Evolutionary conservation across 2,797 vertebrate species (phyloP), one percentile per base, ranked within the genome.

Genomic region (Crax fasciolata): DNA sequence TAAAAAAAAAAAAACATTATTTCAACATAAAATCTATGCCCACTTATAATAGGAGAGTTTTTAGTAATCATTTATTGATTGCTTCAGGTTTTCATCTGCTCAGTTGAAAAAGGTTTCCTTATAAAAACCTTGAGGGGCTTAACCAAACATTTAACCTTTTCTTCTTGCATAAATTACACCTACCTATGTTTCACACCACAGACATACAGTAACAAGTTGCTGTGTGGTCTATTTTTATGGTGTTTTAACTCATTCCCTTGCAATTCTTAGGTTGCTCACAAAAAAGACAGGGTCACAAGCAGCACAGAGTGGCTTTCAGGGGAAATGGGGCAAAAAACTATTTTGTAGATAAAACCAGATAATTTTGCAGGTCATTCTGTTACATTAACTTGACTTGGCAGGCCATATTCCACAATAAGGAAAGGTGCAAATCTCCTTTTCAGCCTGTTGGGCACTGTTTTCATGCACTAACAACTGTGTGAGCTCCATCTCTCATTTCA

Each of bases 41-140:
- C 38, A n/a, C 23, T 78, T 61, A 49, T 6, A 77, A 46, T 14
- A 71, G 23, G 28, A 79, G 79, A 79, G 12, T 8, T 39, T 24
- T 83, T n/a, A 68, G 38, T 51, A 83, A 92, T 89, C 80, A 91
- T 92, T 90, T 90, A 95, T 83, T 65, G 68, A 91, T 65, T 87
- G 28, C 23, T 85, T 89, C 58, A 62, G 82, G 23, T 83, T 83
- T 82, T 92, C 72, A 68, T 77, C 63, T 89, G 44, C 49, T 80
- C 46, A 28, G 11, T 71, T 19, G 82, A 43, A 71, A 73, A 79
- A 43, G 2, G 7, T 74, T 94, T 92, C 49, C 23, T 71, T 61
- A 54, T 3, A 46, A 80, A 91, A 92, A 67, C 30, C 61, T 68
- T 43, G 21, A 87, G 41, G 6, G 24, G 5, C 30, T 96, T 90